phyloP scores from a whole-genome alignment of 2,888 invertebrate species.

The Ornithoptera alexandrae region DNA sequence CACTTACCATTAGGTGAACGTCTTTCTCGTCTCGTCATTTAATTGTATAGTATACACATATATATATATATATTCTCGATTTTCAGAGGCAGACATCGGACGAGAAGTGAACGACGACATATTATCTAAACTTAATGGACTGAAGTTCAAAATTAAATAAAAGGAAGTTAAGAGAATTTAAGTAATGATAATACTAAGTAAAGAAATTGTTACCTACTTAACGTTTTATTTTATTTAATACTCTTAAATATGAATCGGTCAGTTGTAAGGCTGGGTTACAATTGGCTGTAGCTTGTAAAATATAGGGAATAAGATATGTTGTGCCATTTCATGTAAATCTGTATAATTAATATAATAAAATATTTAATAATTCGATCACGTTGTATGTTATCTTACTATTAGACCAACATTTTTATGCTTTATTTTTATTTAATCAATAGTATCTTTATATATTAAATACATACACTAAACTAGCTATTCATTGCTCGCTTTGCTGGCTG shows the following conservation, averaged over 20 bases:
- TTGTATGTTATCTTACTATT: background rate
- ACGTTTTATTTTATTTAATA: constrained; percentile 46
- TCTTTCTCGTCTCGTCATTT: too few relatives aligned
- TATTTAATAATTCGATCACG: constrained; percentile 19
- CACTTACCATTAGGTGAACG: too few relatives aligned
- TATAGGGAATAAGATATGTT: constrained; percentile 51
- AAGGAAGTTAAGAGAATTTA: constrained; percentile 20
- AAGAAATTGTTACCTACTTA: constrained; percentile 25
- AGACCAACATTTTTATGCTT: background rate
- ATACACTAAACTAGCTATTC: too few relatives aligned
- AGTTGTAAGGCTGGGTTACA: constrained; percentile 77
- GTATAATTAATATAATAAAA: constrained; percentile 26
- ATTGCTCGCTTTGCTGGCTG: too few relatives aligned
- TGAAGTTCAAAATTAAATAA: constrained; percentile 47
- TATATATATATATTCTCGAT: constrained; percentile 8
- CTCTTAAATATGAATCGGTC: constrained; percentile 52
- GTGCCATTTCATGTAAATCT: constrained; percentile 52
- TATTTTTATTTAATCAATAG: too few relatives aligned
- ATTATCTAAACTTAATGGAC: constrained; percentile 47
- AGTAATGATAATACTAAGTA: constrained; percentile 21
- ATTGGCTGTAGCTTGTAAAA: constrained; percentile 60
- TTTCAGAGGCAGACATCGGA: constrained; percentile 66
- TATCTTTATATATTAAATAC: too few relatives aligned
- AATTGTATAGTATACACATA: too few relatives aligned
- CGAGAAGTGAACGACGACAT: constrained; percentile 54